A percentile compares a stretch with the other conserved stretches of the same genome.
These are phyloP conservation scores for Xenopus tropicalis DNA, from an alignment of 2,113 vertebrate genomes.

Conservation along the genomic window DNA sequence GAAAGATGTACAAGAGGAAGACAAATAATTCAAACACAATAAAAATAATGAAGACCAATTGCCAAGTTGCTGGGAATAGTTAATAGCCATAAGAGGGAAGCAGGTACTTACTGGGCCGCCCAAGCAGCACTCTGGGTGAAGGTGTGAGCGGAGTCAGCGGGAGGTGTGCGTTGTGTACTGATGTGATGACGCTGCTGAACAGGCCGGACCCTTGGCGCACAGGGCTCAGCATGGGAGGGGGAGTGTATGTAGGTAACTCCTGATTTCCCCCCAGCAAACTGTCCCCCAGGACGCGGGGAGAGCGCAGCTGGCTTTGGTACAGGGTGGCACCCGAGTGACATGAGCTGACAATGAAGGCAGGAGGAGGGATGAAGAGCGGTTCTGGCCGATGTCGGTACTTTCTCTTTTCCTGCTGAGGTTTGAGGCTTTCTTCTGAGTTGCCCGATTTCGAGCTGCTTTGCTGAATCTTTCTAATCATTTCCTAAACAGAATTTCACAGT, in stretches of 20 bases:
- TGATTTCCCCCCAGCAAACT: constrained; percentile 59
- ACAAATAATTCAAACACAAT: too few relatives aligned
- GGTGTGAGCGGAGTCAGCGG: constrained; percentile 70
- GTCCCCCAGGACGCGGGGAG: constrained; percentile 66
- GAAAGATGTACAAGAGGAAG: too few relatives aligned
- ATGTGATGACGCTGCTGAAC: constrained; percentile 71
- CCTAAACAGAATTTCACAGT: constrained; percentile 55
- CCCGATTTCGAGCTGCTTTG: constrained; percentile 54
- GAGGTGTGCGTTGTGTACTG: constrained; percentile 57
- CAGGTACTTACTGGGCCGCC: constrained; percentile 70
- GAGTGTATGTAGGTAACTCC: constrained; percentile 74
- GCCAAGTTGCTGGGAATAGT: too few relatives aligned
- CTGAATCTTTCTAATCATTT: constrained; percentile 59
- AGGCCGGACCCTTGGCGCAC: constrained; percentile 82
- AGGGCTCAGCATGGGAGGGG: constrained; percentile 83
- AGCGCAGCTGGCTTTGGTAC: constrained; percentile 82
- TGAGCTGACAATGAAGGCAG: constrained; percentile 60
- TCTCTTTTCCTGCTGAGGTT: constrained; percentile 66
- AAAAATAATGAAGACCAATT: too few relatives aligned
- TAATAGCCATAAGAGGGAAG: too few relatives aligned
- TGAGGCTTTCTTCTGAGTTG: constrained; percentile 53
- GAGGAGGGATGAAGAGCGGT: constrained; percentile 80
- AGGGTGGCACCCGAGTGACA: constrained; percentile 68
- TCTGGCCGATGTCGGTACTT: constrained; percentile 73
- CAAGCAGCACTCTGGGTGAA: constrained; percentile 68